A percentile compares a stretch with the other conserved stretches of the same genome.
phyloP scores from a whole-genome alignment of 2,113 vertebrate species.

The Nansenia antarctica region DNA sequence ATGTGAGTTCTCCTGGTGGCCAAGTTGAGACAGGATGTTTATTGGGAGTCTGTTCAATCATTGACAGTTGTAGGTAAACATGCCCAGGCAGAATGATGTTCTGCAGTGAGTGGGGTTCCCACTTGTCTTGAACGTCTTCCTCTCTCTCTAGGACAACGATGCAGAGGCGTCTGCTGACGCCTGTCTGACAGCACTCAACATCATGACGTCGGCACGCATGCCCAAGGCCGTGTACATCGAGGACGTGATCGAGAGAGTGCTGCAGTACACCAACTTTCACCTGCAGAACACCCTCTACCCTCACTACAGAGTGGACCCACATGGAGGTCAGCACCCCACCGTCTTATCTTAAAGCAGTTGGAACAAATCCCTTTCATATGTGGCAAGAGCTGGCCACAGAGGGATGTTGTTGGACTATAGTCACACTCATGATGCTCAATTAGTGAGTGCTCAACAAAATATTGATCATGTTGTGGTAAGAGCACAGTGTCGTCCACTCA shows the following conservation, averaged over 20 bases:
- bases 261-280: slow-evolving; percentile 98
- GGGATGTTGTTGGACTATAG: no score
- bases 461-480: not conserved
- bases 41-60: no score
- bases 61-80: no score
- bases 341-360: not conserved
- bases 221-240: slow-evolving; percentile 99
- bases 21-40: not conserved
- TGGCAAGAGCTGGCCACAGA: not conserved
- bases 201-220: slow-evolving; percentile 96
- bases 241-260: slow-evolving; percentile 94
- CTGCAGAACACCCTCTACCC: slow-evolving; percentile 98
- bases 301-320: slow-evolving; percentile 90
- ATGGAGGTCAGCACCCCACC: slow-evolving; percentile 82
- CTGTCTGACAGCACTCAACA: slow-evolving; percentile 93
- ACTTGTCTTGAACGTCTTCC: not conserved
- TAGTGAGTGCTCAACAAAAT: not conserved
- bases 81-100: not conserved
- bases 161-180: slow-evolving; percentile 97
- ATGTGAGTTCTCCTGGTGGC: slow-evolving; percentile 77
- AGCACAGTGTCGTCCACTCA: not conserved
- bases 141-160: slow-evolving; percentile 86
- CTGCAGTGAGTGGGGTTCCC: not conserved
- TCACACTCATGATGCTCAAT: not conserved
- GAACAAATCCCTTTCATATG: not conserved